Evolutionary conservation across 1,140 invertebrate species (phyloP).

Genomic region (Meloidogyne floridensis): DNA sequence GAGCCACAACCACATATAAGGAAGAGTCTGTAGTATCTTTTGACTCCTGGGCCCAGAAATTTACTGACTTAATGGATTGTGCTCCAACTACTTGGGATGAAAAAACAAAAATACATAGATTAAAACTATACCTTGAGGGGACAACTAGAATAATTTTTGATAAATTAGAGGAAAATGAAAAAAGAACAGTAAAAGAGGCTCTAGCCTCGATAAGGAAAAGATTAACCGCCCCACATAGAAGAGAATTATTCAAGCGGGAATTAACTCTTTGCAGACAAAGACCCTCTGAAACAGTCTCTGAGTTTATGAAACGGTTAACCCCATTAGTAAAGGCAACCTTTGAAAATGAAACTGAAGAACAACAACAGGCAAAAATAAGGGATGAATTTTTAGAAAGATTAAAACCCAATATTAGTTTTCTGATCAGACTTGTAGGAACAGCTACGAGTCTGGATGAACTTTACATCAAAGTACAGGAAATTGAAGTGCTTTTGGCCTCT

Average conservation of each 20-base stretch:
- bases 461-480: neutral
- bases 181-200: neutral
- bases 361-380: neutral
- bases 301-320: slow-evolving; percentile 1
- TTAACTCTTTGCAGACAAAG: slow-evolving; percentile 15
- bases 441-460: slow-evolving; percentile 1
- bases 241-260: slow-evolving; percentile 3
- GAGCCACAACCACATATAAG: no score
- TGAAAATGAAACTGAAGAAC: neutral
- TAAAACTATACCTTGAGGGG: neutral
- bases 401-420: no score
- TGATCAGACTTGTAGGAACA: neutral
- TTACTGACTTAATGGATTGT: neutral
- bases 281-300: neutral
- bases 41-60: slow-evolving; percentile 13
- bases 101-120: neutral
- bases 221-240: neutral
- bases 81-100: neutral
- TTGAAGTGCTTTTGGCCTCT: neutral
- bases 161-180: neutral
- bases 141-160: slow-evolving; percentile 3
- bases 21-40: slow-evolving; percentile 4
- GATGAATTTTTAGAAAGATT: slow-evolving; percentile 7
- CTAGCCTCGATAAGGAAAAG: neutral
- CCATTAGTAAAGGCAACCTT: neutral